Evolutionary conservation across 2,888 invertebrate species (phyloP).

Genomic region (Sesia bembeciformis): DNA sequence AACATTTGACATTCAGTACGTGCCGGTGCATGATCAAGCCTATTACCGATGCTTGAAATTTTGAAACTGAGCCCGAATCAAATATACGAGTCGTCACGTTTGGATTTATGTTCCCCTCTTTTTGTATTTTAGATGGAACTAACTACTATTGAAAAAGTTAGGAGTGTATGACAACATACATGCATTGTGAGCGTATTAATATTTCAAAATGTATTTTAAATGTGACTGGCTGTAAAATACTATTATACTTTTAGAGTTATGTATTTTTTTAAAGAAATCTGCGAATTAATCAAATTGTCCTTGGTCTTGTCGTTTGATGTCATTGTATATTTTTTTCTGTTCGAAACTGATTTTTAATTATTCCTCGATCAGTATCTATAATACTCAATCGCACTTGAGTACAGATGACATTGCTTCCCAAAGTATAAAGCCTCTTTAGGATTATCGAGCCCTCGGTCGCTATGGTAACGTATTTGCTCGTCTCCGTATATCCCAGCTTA

Average conservation of each 20-base stretch:
- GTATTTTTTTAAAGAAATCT: no score
- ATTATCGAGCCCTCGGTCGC: slow-evolving; percentile 60
- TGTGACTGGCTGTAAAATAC: no score
- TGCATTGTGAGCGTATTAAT: no score
- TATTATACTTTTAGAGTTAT: no score
- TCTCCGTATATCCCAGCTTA: slow-evolving; percentile 53
- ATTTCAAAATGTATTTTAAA: no score
- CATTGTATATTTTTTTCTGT: no score
- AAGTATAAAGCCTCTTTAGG: slow-evolving; percentile 63
- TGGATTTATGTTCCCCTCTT: slow-evolving; percentile 41
- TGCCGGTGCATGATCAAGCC: slow-evolving; percentile 64
- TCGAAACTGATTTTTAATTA: not conserved
- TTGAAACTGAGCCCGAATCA: slow-evolving; percentile 29
- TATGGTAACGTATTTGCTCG: slow-evolving; percentile 57
- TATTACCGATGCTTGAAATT: slow-evolving; percentile 60
- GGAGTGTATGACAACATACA: no score
- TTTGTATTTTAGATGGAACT: slow-evolving; percentile 7
- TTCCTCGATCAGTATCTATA: slow-evolving; percentile 16
- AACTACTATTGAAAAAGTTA: no score
- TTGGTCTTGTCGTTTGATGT: no score
- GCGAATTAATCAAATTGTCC: no score
- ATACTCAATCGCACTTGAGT: slow-evolving; percentile 41
- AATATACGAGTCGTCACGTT: slow-evolving; percentile 53
- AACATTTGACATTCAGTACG: slow-evolving; percentile 56
- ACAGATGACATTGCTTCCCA: slow-evolving; percentile 44